Evolutionary conservation across 2,113 vertebrate genomes (phyloP).

Genomic region (Melanerpes formicivorus): DNA sequence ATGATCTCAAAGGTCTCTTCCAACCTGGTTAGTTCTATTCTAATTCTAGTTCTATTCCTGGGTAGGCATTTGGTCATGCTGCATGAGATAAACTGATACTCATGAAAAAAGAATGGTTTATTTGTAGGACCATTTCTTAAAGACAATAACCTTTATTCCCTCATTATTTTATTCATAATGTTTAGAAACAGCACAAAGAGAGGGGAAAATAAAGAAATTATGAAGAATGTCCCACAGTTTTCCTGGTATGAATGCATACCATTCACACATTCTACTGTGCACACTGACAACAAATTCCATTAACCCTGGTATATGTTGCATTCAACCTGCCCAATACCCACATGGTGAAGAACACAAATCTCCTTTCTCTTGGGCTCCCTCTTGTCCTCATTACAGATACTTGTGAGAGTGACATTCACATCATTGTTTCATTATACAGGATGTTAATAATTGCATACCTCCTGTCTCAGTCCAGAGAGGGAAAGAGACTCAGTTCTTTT

Average conservation of each 20-base stretch:
- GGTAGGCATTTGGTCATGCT: background rate
- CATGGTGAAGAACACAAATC: background rate
- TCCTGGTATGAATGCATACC: background rate
- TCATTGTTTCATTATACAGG: background rate
- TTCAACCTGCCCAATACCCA: background rate
- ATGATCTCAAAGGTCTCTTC: no score
- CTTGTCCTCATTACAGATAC: background rate
- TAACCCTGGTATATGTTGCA: background rate
- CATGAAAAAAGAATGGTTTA: background rate
- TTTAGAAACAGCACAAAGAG: background rate
- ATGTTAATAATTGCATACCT: background rate
- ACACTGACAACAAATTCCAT: background rate
- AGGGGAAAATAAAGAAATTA: background rate
- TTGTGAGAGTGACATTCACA: background rate
- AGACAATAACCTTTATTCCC: background rate
- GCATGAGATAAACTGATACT: background rate
- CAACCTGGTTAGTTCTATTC: no score
- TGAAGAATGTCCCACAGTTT: background rate
- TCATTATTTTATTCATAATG: background rate
- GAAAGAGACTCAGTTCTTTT: no score
- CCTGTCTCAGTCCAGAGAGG: no score
- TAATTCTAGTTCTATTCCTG: background rate
- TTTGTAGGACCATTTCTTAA: background rate
- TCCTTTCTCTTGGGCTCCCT: background rate
- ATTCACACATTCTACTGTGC: background rate